Evolutionary conservation across 2,797 vertebrate species (phyloP), one percentile per base, ranked within the genome.

Genomic region (Salmo trutta): DNA sequence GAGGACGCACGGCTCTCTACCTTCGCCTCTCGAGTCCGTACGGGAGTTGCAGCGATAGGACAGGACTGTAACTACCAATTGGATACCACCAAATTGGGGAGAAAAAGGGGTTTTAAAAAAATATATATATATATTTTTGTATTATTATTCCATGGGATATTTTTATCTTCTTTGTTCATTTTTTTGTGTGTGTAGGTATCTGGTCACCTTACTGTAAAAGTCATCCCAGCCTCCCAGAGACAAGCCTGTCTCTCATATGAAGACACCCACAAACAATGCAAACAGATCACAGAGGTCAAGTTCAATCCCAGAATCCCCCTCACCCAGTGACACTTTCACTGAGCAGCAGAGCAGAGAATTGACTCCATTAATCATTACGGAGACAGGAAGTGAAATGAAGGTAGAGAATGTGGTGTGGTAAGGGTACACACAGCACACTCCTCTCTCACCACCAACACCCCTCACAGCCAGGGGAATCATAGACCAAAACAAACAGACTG

Each of bases 311-410:
- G 27, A 33, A 31, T 29, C 24, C 65, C 14, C 29, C 64, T 68
- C 29, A 31, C 29, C 66, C 12, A 68, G 31, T 36, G 21, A 68
- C 29, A 68, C 29, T 27, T 53, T 54, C 24, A 16, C 21, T 52
- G 70, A 29, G 70, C 15, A n/a, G 66, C 19, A 69, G 33, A 41
- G 19, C 71, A 54, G 24, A 53, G 17, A 36, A 62, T 36, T 51
- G 36, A 71, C 47, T 53, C 51, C 70, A 27, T 77, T 76, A 80
- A 73, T 79, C 69, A 10, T 36, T 36, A 36, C 36, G 1, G 54
- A 41, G 54, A 78, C 47, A 83, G 77, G 71, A 84, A 36, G 36
- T 36, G 36, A 36, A 81, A 75, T 65, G 41, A 67, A 17, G 66
- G 7, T 29, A n/a, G 82, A 68, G 73, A 77, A 81, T 81, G 56